Conservation (phyloP, 2,888 invertebrate species). For the Ormyrus thymus region DNA sequence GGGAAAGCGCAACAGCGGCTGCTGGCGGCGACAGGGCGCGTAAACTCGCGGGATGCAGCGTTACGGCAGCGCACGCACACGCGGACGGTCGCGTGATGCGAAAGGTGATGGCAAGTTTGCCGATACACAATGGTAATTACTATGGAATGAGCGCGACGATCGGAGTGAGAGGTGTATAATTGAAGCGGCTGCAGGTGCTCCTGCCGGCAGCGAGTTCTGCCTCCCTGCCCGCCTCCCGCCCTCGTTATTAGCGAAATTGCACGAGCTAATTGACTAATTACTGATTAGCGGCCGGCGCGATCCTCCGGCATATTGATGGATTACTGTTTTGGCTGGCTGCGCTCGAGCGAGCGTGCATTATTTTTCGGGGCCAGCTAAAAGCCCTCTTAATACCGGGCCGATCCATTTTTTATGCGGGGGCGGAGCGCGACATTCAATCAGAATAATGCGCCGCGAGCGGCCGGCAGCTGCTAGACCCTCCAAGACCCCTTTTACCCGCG, state of each 20-base stretch:
- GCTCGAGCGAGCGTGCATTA: constrained; percentile 49
- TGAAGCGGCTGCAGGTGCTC: constrained; percentile 55
- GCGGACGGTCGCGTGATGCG: constrained; percentile 6
- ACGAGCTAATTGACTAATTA: constrained; percentile 70
- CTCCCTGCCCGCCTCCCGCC: neutral
- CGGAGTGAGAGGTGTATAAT: constrained; percentile 58
- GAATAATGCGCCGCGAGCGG: constrained; percentile 53
- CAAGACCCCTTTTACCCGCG: neutral
- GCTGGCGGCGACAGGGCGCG: neutral
- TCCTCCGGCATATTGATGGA: constrained; percentile 64
- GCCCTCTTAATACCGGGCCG: neutral
- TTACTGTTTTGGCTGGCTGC: constrained; percentile 58
- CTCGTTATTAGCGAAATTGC: constrained; percentile 70
- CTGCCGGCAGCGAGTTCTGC: neutral
- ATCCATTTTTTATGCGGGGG: constrained; percentile 24
- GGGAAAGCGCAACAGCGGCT: neutral
- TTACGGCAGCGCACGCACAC: constrained; percentile 4
- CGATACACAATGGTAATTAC: constrained; percentile 65
- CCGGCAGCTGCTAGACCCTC: neutral
- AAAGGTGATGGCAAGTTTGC: constrained; percentile 63
- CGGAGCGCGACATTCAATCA: constrained; percentile 51
- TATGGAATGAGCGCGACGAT: constrained; percentile 49
- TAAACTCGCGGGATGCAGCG: constrained; percentile 17
- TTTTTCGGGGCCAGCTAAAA: neutral
- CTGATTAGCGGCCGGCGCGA: constrained; percentile 65